Conservation (phyloP, 1,140 invertebrate genomes). For the Glossosoma conforme region DNA sequence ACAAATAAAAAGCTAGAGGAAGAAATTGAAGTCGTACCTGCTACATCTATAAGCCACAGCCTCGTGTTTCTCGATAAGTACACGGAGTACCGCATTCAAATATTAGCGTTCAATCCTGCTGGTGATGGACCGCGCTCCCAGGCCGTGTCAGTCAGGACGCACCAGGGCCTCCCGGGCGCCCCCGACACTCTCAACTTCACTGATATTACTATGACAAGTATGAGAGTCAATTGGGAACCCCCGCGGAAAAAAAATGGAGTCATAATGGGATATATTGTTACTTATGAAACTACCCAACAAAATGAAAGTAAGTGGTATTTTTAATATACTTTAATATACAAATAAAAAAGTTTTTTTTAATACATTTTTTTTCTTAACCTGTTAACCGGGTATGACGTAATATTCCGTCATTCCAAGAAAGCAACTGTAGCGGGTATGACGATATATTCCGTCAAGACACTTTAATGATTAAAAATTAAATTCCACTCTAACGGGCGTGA, state of each 20-base stretch:
- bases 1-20: slow-evolving; percentile 67
- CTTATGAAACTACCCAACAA: slow-evolving; percentile 89
- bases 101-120: slow-evolving; percentile 94
- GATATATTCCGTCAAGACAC: too few relatives aligned
- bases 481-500: too few relatives aligned
- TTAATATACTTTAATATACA: not conserved
- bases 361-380: too few relatives aligned
- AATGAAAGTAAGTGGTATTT: slow-evolving; percentile 69
- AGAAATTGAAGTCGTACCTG: slow-evolving; percentile 88
- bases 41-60: slow-evolving; percentile 73
- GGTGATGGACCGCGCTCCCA: slow-evolving; percentile 89
- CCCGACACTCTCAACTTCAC: slow-evolving; percentile 77
- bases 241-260: slow-evolving; percentile 87
- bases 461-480: too few relatives aligned
- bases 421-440: too few relatives aligned
- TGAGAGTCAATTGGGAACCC: slow-evolving; percentile 87
- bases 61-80: slow-evolving; percentile 90
- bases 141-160: slow-evolving; percentile 71
- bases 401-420: too few relatives aligned
- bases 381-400: too few relatives aligned
- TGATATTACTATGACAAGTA: slow-evolving; percentile 93
- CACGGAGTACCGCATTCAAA: slow-evolving; percentile 87
- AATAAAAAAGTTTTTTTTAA: too few relatives aligned
- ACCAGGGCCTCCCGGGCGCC: slow-evolving; percentile 77
- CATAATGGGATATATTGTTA: slow-evolving; percentile 87